Evolutionary conservation across 2,113 vertebrate genomes (phyloP), one percentile per base, ranked within the genome.

Genomic region (Excalfactoria chinensis): DNA sequence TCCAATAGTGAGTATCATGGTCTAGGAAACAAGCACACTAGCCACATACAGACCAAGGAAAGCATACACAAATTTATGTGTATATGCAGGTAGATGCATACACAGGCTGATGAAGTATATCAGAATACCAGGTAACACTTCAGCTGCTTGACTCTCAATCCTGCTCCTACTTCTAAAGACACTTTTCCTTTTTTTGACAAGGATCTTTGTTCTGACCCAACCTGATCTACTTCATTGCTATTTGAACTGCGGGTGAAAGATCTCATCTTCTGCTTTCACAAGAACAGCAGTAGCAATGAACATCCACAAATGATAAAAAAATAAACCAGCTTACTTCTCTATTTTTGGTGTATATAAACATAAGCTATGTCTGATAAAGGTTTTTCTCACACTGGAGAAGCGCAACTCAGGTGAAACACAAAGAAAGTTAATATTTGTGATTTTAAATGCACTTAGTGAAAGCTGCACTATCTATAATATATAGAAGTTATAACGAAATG

Each of bases 221-320:
- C 75, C 34, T 70, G 40, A 84, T 66, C 93, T 84, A 92, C 64
- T 84, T 74, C 74, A 60, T 43, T 83, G 28, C 22, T 79, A 79
- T 13, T 48, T n/a, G 48, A 82, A 48, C 48, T 90, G 35, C 30
- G 37, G 64, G 35, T 11, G 35, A 13, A 82, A 84, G 67, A 91
- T 75, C 79, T 93, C 71, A 87, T 82, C 46, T 78, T 48, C 71
- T 62, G 55, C 44, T 91, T 15, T 53, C 49, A 66, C 6, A 66
- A 62, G 44, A 82, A 48, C 0, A 60, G 51, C 55, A 56, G 60
- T 81, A 89, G 60, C 63, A 88, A 20, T 10, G 5, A 91, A 77
- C 40, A 84, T 59, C 41, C 8, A 3, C 35, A 30, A 83, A 48
- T 23, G 49, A 58, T 28, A 71, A 85, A 66, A 62, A 0, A 25